Evolutionary conservation across 2,888 invertebrate species (phyloP), one percentile per base, ranked within the genome.

Genomic region (Deilephila porcellus): DNA sequence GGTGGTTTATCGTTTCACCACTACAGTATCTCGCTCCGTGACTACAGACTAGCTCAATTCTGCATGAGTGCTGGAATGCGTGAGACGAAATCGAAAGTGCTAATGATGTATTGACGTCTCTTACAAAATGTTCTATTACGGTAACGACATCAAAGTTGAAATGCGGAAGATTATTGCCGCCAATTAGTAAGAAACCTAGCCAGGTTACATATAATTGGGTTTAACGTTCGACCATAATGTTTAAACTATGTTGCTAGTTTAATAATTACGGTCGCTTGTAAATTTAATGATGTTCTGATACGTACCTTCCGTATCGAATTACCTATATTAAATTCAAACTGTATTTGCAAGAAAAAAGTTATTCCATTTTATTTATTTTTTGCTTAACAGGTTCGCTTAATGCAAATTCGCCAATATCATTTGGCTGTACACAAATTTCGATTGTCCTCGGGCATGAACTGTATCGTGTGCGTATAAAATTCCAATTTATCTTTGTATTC

Each of bases 1-100:
- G 90, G 87, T 80, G 78, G 76, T 81, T 88, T 90, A 87, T 88
- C 79, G 82, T 84, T 87, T 86, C 85, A 86, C 87, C 86, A 88
- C 85, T 78, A 85, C 79, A 83, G 79, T 86, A 82, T 83, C 78
- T 82, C 76, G 71, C 77, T 79, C 84, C 86, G 86, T 88, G 88
- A 88, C 25, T 25, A 25, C 25, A 25, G 25, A 25, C 86, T 83
- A 78, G 83, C 78, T 77, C 80, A 81, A 88, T 86, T 87, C 80
- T 81, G 78, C 82, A 84, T 82, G 83, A 84, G 34, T 70, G 80
- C 82, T 79, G 83, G 87, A 85, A 88, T 76, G 71, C 76, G 73
- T 71, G 32, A 74, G 74, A 76, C 74, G 83, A 88, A 85, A 87
- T 79, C 77, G 85, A 87, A 86, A 88, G 85, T 83, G 59, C n/a